Conservation (phyloP, 2,797 vertebrate genomes). For the Melanotaenia pygmaea region DNA sequence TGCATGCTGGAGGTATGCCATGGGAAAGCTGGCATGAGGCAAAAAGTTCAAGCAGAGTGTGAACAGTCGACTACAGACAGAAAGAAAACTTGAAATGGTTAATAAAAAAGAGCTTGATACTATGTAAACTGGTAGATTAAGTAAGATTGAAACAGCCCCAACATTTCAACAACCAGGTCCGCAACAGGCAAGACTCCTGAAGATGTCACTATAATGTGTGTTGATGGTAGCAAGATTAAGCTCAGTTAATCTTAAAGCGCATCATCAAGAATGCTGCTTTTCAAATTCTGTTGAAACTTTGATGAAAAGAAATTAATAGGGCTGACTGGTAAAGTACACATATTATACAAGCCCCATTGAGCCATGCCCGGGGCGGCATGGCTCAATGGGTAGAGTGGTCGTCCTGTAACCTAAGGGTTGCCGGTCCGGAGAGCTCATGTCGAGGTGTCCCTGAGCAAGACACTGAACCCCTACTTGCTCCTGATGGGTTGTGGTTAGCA, state of each 20-base stretch:
- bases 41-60: background rate
- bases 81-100: background rate
- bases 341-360: background rate
- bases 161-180: background rate
- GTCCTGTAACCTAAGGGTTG: too few species aligned
- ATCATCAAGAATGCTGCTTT: background rate
- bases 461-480: too few species aligned
- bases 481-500: too few species aligned
- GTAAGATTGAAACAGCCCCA: background rate
- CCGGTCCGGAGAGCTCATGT: too few species aligned
- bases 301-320: background rate
- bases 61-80: background rate
- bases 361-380: too few species aligned
- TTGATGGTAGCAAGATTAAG: background rate
- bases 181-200: background rate
- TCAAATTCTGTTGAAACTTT: background rate
- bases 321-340: background rate
- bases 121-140: background rate
- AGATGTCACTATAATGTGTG: background rate
- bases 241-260: background rate
- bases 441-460: too few species aligned
- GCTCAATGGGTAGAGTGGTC: too few species aligned
- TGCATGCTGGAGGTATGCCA: conserved; percentile 39
- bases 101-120: background rate
- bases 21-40: conserved; percentile 26